Conservation (phyloP, 2,113 vertebrate genomes). For the Osmerus mordax region DNA sequence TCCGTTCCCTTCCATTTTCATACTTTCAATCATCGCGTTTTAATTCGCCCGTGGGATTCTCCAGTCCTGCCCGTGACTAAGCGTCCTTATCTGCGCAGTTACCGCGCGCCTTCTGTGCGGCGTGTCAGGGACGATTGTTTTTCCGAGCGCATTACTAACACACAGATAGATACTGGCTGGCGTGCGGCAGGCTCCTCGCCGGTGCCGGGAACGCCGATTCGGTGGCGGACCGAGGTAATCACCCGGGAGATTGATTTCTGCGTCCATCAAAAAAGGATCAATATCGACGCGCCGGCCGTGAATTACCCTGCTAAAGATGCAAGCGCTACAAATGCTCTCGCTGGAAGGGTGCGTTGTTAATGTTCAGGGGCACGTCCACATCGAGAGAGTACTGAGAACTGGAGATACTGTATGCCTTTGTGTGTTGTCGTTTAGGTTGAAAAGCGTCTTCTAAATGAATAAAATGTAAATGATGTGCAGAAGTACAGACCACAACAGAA, state of each 20-base stretch:
- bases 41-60: constrained; percentile 35
- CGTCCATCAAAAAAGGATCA: constrained; percentile 63
- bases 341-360: constrained; percentile 40
- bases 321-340: constrained; percentile 49
- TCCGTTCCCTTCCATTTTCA: neutral
- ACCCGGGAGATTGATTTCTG: constrained; percentile 66
- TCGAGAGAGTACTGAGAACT: constrained; percentile 33
- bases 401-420: neutral
- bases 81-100: constrained; percentile 50
- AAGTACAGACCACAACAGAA: no score
- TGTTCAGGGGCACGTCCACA: constrained; percentile 61
- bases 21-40: constrained; percentile 24
- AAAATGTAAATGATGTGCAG: neutral
- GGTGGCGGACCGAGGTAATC: constrained; percentile 41
- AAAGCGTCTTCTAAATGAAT: neutral
- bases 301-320: constrained; percentile 65
- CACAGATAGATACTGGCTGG: constrained; percentile 3
- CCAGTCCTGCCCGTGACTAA: constrained; percentile 36
- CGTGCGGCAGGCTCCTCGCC: constrained; percentile 40
- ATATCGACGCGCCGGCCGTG: constrained; percentile 52
- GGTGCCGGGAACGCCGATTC: constrained; percentile 18
- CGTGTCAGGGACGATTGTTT: constrained; percentile 62
- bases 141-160: constrained; percentile 59
- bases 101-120: constrained; percentile 29
- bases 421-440: neutral